phyloP scores from a whole-genome alignment of 2,797 vertebrate species.

The Vireo griseus region DNA sequence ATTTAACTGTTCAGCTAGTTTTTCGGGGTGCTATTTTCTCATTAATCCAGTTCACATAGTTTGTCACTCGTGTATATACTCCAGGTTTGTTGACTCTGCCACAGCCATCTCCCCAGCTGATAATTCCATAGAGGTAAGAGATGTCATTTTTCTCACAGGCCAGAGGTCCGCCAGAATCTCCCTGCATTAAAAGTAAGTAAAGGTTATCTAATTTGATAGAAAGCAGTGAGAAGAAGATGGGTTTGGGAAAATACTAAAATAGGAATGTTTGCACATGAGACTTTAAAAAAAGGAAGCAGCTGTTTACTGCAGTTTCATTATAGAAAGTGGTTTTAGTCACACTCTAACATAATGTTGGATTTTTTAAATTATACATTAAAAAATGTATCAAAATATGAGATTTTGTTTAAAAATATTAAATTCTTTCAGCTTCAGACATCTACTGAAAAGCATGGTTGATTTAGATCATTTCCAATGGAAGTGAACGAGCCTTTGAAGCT shows the following conservation, averaged over 20 bases:
- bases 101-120: slow-evolving; percentile 96
- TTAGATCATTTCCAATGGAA: background rate
- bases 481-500: background rate
- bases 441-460: background rate
- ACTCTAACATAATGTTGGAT: background rate
- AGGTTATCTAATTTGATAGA: background rate
- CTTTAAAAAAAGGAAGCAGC: background rate
- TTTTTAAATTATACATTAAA: background rate
- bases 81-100: slow-evolving; percentile 83
- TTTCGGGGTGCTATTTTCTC: slow-evolving; percentile 67
- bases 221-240: background rate
- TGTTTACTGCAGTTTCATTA: background rate
- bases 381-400: background rate
- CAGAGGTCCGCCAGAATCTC: slow-evolving; percentile 94
- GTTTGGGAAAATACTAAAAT: background rate
- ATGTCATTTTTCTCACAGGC: slow-evolving; percentile 80
- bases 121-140: slow-evolving; percentile 88
- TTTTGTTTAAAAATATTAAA: background rate
- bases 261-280: background rate
- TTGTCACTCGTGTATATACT: slow-evolving; percentile 88
- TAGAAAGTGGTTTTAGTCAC: background rate
- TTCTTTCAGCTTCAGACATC: background rate
- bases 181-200: slow-evolving; percentile 72
- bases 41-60: slow-evolving; percentile 89
- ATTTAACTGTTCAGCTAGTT: background rate